Base-by-base conservation (phyloP, 2,113 vertebrate genomes). In the Callithrix jacchus region DNA sequence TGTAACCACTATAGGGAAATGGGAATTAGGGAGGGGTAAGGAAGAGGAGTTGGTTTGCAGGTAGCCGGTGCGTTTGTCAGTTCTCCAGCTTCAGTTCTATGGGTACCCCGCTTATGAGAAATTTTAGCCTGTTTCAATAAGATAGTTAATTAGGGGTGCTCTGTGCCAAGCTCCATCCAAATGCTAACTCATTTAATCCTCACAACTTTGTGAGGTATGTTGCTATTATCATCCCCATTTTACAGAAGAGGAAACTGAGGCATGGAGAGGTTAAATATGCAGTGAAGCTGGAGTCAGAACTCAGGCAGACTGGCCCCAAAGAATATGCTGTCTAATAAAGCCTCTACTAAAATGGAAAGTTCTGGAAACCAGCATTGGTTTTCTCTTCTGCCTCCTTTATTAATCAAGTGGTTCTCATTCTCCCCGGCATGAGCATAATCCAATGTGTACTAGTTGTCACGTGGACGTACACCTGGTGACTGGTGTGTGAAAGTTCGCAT, bases 161-260 rank as follows among this genome's bases (percentile, higher is more conserved):
- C 20, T 16, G 16, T 79, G 45, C 45, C 76, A 79, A 49, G 14
- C 45, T 35, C 45, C 32, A 9, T 61, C 14, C 47, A 87, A 70
- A 80, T 8, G 35, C 40, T 73, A 66, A 81, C 1, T 84, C 79
- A 12, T 80, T 47, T 18, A 58, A 42, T 52, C 40, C 30, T 82
- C 54, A 52, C 79, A 61, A 35, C 6, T 40, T 30, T 23, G 1
- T 61, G 54, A 64, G n/a, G 16, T 52, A 23, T 30, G 82, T 64
- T n/a, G 23, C 74, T 49, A 17, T 0, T 35, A 70, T 64, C 5
- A 42, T 10, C 27, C 40, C n/a, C 54, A 8, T 52, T 20, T 74
- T 52, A 52, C 93, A 89, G 42, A 64, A 64, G n/a, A 80, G 74
- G 23, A 83, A 94, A 52, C 45, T 6, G n/a, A 94, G 54, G 54